Evolutionary conservation across 2,888 invertebrate genomes (phyloP).

Genomic region (Coelopa pilipes): DNA sequence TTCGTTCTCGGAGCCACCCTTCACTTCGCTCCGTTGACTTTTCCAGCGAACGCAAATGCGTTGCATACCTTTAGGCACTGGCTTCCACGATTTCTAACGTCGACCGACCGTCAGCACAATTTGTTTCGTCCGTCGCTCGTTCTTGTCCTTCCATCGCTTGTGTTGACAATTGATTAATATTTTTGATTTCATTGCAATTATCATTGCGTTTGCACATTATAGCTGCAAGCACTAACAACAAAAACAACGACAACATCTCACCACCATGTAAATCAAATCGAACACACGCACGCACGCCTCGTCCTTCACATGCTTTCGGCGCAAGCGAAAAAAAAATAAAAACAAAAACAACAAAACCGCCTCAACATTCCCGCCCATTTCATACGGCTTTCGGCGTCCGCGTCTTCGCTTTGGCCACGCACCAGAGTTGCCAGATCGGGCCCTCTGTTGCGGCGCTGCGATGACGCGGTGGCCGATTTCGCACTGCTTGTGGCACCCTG

Average conservation of each 20-base stretch:
- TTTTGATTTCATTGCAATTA: too few relatives aligned
- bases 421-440: slow-evolving; percentile 7
- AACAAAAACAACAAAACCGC: background rate
- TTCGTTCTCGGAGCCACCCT: background rate
- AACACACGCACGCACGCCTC: too few relatives aligned
- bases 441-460: slow-evolving; percentile 7
- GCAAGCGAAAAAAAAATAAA: background rate
- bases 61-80: slow-evolving; percentile 16
- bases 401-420: background rate
- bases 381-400: background rate
- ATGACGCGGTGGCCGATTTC: background rate
- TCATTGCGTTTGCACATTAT: too few relatives aligned
- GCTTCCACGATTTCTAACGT: too few relatives aligned
- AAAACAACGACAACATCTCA: background rate
- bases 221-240: too few relatives aligned
- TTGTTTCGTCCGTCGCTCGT: too few relatives aligned
- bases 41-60: background rate
- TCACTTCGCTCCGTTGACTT: background rate
- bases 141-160: too few relatives aligned
- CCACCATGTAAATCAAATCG: slow-evolving; percentile 14
- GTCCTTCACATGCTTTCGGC: background rate
- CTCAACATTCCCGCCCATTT: slow-evolving; percentile 6
- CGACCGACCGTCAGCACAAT: too few relatives aligned
- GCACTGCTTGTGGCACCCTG: background rate
- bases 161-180: too few relatives aligned